phyloP scores from a whole-genome alignment of 2,797 vertebrate genomes.

The Urosaurus nigricauda region DNA sequence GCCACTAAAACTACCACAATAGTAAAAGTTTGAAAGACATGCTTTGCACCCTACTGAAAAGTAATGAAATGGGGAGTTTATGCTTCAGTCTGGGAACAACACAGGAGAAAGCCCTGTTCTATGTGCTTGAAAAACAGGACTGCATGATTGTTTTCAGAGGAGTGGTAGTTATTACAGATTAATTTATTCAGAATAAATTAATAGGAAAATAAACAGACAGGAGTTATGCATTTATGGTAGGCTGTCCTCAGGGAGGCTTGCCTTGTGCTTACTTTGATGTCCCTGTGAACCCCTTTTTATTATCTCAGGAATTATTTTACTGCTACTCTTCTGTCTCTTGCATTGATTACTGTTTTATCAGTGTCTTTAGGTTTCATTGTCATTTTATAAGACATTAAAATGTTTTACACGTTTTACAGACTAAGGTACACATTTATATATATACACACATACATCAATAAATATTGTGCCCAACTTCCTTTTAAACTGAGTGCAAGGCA shows the following conservation, averaged over 20 bases:
- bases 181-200: not conserved
- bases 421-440: not conserved
- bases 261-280: not conserved
- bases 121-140: too few species aligned
- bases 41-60: too few species aligned
- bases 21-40: too few species aligned
- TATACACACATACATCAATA: not conserved
- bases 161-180: not conserved
- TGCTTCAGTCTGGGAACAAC: too few species aligned
- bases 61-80: too few species aligned
- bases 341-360: not conserved
- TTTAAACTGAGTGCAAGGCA: not conserved
- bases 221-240: not conserved
- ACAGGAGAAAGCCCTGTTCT: too few species aligned
- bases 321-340: not conserved
- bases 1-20: not conserved
- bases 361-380: not conserved
- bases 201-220: not conserved
- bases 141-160: not conserved
- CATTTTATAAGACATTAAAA: not conserved
- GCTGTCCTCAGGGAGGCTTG: not conserved
- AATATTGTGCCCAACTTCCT: not conserved
- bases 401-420: not conserved
- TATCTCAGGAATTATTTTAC: not conserved
- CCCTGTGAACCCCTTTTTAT: not conserved